phyloP scores from a whole-genome alignment of 1,140 invertebrate species.

The Sminthurides bifidus region DNA sequence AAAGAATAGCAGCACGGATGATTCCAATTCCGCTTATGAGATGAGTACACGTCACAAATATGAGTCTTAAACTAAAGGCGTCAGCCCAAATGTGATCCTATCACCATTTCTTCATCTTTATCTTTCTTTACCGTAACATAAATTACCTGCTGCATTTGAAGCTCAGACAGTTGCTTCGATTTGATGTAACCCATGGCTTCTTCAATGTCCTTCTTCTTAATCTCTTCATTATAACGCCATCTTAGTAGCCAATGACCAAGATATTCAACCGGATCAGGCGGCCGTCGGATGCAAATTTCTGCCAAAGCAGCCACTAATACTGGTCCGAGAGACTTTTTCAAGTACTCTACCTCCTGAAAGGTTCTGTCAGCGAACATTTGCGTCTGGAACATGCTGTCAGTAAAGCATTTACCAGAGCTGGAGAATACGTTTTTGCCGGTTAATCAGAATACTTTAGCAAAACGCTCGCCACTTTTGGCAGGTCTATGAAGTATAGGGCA shows the following conservation, averaged over 20 bases:
- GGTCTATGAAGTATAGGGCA: too few relatives aligned
- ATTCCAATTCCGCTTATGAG: not conserved
- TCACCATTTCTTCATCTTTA: not conserved
- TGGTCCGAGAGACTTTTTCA: slow-evolving; percentile 29
- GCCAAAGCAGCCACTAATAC: slow-evolving; percentile 29
- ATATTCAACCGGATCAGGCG: slow-evolving; percentile 30
- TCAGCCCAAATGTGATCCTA: not conserved
- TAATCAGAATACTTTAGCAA: too few relatives aligned
- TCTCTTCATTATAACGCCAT: slow-evolving; percentile 31
- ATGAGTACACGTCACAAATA: not conserved
- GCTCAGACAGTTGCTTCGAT: slow-evolving; percentile 16
- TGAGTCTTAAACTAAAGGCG: not conserved
- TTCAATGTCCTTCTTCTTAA: slow-evolving; percentile 26
- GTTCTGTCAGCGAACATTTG: too few relatives aligned
- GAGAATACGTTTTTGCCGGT: too few relatives aligned
- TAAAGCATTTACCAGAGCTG: too few relatives aligned
- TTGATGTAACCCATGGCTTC: slow-evolving; percentile 29
- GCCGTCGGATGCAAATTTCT: slow-evolving; percentile 30
- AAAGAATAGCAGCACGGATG: too few relatives aligned
- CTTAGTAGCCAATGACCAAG: slow-evolving; percentile 31
- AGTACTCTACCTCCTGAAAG: slow-evolving; percentile 29
- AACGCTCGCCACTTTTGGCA: too few relatives aligned
- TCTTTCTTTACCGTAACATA: too few relatives aligned
- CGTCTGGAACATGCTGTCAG: too few relatives aligned
- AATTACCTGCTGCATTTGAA: too few relatives aligned